Evolutionary conservation across 2,797 vertebrate genomes (phyloP).

Genomic region (Apodemus agrarius): DNA sequence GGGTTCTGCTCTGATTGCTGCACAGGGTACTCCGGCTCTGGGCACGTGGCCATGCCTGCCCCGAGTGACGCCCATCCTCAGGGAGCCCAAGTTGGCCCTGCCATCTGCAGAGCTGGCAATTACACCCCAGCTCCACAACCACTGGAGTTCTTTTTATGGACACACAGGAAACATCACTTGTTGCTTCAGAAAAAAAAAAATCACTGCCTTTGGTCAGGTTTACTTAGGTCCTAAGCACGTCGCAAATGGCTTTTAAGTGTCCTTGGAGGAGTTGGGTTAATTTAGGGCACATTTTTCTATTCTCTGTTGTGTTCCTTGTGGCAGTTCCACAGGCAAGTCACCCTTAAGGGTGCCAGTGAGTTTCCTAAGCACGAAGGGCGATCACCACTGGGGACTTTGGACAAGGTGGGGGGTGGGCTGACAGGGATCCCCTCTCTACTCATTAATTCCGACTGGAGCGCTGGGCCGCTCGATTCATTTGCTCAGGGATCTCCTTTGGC

Average conservation of each 20-base stretch:
- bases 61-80: background rate
- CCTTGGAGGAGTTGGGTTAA: slow-evolving; percentile 29
- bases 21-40: background rate
- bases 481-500: background rate
- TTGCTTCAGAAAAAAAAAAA: slow-evolving; percentile 77
- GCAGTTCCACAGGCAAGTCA: background rate
- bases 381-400: background rate
- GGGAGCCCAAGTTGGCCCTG: background rate
- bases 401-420: too few species aligned
- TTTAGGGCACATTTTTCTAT: background rate
- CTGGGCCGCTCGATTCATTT: background rate
- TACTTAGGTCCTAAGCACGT: background rate
- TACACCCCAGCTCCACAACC: slow-evolving; percentile 37
- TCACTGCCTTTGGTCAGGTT: slow-evolving; percentile 67
- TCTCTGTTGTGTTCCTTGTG: background rate
- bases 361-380: slow-evolving; percentile 24
- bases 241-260: background rate
- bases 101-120: slow-evolving; percentile 59
- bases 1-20: slow-evolving; percentile 68
- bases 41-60: background rate
- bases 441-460: background rate
- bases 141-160: slow-evolving; percentile 76
- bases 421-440: too few species aligned
- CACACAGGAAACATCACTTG: slow-evolving; percentile 77
- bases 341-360: background rate